A percentile compares a stretch with the other conserved stretches of the same genome.
Evolutionary conservation across 2,113 vertebrate species (phyloP).

Genomic region (Epinephelus cyanopodus): DNA sequence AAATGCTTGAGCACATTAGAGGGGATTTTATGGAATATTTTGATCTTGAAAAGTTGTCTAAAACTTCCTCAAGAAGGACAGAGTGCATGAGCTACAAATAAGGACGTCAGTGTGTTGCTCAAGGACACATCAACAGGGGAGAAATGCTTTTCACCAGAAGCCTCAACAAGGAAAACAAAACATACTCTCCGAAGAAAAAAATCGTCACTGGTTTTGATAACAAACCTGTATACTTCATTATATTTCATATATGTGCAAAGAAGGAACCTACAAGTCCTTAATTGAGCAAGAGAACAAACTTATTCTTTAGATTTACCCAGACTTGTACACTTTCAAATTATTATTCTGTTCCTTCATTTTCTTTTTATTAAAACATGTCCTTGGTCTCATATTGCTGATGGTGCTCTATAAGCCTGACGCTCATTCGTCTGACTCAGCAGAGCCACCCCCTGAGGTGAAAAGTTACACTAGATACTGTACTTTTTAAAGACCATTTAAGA

Average conservation of each 20-base stretch:
- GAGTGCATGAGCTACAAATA: background rate
- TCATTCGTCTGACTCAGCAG: conserved; percentile 59
- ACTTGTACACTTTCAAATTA: conserved; percentile 42
- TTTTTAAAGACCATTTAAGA: conserved; percentile 49
- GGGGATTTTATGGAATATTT: conserved; percentile 9
- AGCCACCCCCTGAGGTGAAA: conserved; percentile 43
- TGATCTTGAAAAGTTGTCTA: conserved; percentile 22
- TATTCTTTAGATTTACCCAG: conserved; percentile 13
- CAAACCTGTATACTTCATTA: background rate
- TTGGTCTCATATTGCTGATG: conserved; percentile 64
- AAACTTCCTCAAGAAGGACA: conserved; percentile 9
- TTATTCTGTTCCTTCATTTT: conserved; percentile 59
- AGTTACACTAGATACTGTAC: conserved; percentile 30
- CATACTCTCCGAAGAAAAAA: too few relatives aligned
- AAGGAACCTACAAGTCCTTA: background rate
- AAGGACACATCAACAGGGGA: conserved; percentile 22
- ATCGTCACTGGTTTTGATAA: background rate
- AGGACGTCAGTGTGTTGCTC: background rate
- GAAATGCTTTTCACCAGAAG: background rate
- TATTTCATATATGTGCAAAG: background rate
- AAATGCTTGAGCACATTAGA: background rate
- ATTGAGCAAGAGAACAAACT: conserved; percentile 9
- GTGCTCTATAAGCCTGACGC: conserved; percentile 17
- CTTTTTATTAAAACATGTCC: conserved; percentile 60
- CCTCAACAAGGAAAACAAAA: background rate